These are phyloP conservation scores for Lindbergichthys nudifrons DNA, from an alignment of 2,797 vertebrate genomes.

Conservation along the genomic window DNA sequence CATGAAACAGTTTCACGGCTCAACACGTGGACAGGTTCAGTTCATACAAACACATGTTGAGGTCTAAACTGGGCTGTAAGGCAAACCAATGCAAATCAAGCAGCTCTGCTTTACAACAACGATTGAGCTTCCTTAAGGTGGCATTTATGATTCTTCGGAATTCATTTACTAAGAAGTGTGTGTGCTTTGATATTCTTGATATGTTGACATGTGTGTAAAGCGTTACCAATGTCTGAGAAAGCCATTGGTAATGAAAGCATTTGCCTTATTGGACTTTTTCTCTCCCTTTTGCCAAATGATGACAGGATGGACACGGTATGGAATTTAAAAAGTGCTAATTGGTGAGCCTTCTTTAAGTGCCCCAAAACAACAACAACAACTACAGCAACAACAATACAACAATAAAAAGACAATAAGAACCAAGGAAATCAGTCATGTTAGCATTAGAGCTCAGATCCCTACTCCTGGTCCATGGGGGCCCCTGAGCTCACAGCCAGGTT, in stretches of 20 bases:
- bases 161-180: not conserved
- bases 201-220: not conserved
- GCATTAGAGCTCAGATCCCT: constrained; percentile 32
- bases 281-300: constrained; percentile 11
- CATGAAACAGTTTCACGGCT: constrained; percentile 49
- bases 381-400: constrained; percentile 21
- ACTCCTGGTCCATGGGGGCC: constrained; percentile 68
- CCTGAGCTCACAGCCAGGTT: constrained; percentile 83
- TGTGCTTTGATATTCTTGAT: constrained; percentile 13
- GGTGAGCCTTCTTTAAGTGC: constrained; percentile 51
- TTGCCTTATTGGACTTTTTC: constrained; percentile 17
- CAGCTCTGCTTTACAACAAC: constrained; percentile 1
- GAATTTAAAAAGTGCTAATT: constrained; percentile 72
- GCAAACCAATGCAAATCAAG: constrained; percentile 32
- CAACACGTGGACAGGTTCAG: constrained; percentile 26
- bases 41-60: constrained; percentile 11
- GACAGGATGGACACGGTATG: constrained; percentile 15
- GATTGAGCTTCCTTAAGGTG: not conserved
- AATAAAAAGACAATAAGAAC: constrained; percentile 37
- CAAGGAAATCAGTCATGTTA: constrained; percentile 39
- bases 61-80: constrained; percentile 29
- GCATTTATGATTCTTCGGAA: not conserved
- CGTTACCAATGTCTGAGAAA: not conserved
- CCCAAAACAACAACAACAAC: constrained; percentile 16
- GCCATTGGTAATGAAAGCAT: constrained; percentile 4